These are phyloP conservation scores for Drosophila sordidapex DNA, from an alignment of 2,888 invertebrate species.

Conservation along the genomic window DNA sequence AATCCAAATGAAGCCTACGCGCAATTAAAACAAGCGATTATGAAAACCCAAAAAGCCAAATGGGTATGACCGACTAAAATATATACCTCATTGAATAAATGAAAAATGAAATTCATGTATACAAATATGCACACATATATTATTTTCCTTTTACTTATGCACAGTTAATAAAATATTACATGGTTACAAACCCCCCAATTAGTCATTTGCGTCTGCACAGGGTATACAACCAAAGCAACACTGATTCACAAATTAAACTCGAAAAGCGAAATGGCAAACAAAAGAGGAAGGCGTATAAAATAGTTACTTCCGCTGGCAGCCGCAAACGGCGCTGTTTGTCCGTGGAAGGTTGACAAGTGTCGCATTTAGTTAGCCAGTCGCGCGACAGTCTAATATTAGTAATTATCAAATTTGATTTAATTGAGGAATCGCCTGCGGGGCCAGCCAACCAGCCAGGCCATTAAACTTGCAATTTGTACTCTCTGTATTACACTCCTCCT, in stretches of 20 bases:
- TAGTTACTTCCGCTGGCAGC: conserved; percentile 75
- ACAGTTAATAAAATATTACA: background rate
- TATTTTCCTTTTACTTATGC: background rate
- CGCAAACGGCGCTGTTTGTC: conserved; percentile 29
- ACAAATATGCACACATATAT: background rate
- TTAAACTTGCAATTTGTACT: conserved; percentile 31
- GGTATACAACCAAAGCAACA: conserved; percentile 46
- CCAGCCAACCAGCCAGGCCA: background rate
- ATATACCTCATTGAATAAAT: conserved; percentile 6
- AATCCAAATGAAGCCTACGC: conserved; percentile 74
- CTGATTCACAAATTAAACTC: conserved; percentile 66
- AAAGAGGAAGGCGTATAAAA: conserved; percentile 67
- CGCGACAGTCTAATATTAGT: conserved; percentile 49
- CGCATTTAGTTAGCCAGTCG: conserved; percentile 40
- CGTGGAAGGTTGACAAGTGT: conserved; percentile 58
- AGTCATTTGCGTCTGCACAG: background rate
- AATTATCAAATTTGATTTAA: conserved; percentile 77
- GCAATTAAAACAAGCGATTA: conserved; percentile 74
- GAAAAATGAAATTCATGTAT: background rate
- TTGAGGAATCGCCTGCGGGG: conserved; percentile 54
- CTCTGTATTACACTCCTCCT: conserved; percentile 3
- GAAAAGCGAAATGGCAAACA: conserved; percentile 39
- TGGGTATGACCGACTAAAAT: background rate
- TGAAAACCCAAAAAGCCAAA: conserved; percentile 36
- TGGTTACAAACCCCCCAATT: background rate